phyloP scores from a whole-genome alignment of 2,113 vertebrate genomes.

The Charadrius vociferus region DNA sequence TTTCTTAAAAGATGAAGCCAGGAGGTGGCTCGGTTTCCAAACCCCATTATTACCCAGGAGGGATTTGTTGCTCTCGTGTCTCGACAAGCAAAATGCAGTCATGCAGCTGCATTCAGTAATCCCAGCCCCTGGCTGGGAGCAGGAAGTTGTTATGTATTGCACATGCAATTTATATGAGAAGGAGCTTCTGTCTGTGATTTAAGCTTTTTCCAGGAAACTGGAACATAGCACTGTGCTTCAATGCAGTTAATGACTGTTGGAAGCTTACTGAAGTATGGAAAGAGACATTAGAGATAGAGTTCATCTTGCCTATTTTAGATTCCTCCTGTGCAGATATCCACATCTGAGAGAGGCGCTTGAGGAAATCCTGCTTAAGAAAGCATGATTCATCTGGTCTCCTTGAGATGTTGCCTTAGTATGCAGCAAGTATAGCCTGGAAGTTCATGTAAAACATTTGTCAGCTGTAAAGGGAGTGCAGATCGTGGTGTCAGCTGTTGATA shows the following conservation, averaged over 20 bases:
- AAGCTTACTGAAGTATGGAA: neutral
- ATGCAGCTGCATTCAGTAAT: neutral
- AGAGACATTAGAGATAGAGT: neutral
- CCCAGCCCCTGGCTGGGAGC: neutral
- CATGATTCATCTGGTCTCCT: neutral
- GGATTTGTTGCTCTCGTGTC: neutral
- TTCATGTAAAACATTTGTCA: neutral
- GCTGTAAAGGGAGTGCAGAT: neutral
- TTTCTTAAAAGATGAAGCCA: neutral
- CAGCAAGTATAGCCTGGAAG: neutral
- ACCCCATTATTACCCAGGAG: neutral
- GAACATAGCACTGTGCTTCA: neutral
- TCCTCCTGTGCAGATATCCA: neutral
- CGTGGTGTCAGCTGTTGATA: neutral
- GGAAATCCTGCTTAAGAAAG: neutral
- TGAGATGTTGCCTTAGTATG: neutral
- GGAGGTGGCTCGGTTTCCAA: neutral
- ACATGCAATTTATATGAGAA: neutral
- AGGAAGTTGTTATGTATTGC: neutral
- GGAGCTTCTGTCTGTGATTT: neutral
- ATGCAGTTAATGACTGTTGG: neutral
- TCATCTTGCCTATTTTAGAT: neutral
- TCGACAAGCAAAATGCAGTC: neutral
- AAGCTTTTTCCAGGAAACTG: conserved; percentile 7
- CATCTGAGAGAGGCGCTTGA: neutral